phyloP scores from a whole-genome alignment of 2,113 vertebrate species.

The Chamaea fasciata region DNA sequence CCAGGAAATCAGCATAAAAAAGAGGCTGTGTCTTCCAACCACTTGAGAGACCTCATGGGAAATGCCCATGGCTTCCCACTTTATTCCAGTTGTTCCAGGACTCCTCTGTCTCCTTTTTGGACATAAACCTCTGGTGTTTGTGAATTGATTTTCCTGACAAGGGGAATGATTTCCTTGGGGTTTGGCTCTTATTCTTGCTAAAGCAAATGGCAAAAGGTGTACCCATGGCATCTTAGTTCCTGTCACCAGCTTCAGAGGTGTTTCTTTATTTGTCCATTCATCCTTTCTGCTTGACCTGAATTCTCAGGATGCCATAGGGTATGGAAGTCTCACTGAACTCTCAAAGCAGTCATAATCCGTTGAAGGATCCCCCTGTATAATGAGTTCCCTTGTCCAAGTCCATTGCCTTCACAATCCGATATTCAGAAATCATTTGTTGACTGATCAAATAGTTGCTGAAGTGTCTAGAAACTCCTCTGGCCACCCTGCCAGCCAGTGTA shows the following conservation, averaged over 20 bases:
- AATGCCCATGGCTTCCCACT: neutral
- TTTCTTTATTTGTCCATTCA: neutral
- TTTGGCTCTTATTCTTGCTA: neutral
- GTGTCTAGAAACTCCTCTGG: neutral
- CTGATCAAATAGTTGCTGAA: neutral
- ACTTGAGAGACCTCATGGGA: neutral
- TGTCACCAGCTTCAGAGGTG: neutral
- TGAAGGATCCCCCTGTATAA: neutral
- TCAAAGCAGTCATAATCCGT: neutral
- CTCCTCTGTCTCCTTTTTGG: neutral
- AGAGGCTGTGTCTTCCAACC: neutral
- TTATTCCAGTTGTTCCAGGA: neutral
- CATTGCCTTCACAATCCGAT: neutral
- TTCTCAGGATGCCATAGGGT: neutral
- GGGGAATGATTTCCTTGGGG: neutral
- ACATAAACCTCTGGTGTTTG: neutral
- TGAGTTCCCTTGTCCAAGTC: neutral
- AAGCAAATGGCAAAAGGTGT: neutral
- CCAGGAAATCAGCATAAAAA: neutral
- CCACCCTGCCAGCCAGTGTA: neutral
- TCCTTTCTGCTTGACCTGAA: neutral
- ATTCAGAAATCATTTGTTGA: neutral
- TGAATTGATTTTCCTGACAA: neutral
- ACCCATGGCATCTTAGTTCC: neutral
- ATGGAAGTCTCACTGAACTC: neutral